Evolutionary conservation across 2,888 invertebrate genomes (phyloP).

Genomic region (Idaea aversata): DNA sequence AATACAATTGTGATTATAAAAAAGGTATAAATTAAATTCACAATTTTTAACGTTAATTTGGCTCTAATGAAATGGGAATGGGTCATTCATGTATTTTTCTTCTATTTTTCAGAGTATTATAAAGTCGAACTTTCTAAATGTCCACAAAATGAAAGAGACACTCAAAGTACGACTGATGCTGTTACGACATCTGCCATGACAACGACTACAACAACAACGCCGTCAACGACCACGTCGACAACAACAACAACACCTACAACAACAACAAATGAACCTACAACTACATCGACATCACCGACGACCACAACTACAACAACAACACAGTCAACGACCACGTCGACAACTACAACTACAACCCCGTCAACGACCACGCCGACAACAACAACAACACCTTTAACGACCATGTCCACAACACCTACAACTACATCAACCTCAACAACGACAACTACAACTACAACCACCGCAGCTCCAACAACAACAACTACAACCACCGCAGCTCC

Average conservation of each 20-base stretch:
- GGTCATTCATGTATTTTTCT: background rate
- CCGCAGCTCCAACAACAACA: too few species aligned
- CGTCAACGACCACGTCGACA: too few species aligned
- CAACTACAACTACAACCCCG: background rate
- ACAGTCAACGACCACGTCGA: slow-evolving; percentile 1
- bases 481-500: background rate
- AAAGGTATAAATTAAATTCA: slow-evolving; percentile 34
- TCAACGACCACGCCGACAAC: background rate
- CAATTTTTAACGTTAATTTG: too few species aligned
- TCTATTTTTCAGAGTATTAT: slow-evolving; percentile 10
- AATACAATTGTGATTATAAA: slow-evolving; percentile 55
- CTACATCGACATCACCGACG: background rate
- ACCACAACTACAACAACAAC: background rate
- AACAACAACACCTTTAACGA: background rate
- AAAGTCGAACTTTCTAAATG: slow-evolving; percentile 8
- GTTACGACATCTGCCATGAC: too few species aligned
- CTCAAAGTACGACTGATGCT: slow-evolving; percentile 2
- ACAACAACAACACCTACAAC: background rate
- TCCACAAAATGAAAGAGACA: background rate
- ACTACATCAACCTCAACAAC: background rate
- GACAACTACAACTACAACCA: background rate
- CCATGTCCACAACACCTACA: background rate
- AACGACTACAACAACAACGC: too few species aligned
- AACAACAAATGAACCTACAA: background rate
- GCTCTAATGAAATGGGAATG: slow-evolving; percentile 8